These are phyloP conservation scores for Indicator maculatus DNA, from an alignment of 2,113 vertebrate genomes.

Conservation along the genomic window DNA sequence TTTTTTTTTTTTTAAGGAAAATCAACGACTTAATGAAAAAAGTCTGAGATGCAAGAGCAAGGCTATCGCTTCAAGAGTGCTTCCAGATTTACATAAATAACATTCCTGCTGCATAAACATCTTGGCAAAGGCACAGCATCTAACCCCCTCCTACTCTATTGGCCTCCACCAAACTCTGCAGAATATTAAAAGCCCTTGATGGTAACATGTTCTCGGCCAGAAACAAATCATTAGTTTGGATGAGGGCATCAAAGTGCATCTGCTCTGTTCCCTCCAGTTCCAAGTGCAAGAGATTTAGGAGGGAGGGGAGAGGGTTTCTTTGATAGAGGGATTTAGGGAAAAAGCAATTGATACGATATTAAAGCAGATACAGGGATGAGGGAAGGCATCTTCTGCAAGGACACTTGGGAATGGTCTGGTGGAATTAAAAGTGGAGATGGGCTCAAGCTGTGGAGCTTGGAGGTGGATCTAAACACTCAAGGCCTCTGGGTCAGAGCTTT, in stretches of 20 bases:
- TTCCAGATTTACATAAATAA: conserved; percentile 79
- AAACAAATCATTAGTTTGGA: conserved; percentile 78
- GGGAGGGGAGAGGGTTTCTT: conserved; percentile 44
- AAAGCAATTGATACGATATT: conserved; percentile 4
- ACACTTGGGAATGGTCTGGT: conserved; percentile 26
- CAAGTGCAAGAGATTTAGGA: conserved; percentile 31
- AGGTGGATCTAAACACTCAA: background rate
- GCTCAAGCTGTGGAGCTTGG: conserved; percentile 43
- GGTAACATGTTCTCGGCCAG: conserved; percentile 73
- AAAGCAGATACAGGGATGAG: conserved; percentile 8
- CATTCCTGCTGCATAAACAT: conserved; percentile 78
- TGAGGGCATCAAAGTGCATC: conserved; percentile 66
- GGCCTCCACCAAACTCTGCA: conserved; percentile 68
- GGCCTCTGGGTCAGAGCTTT: background rate
- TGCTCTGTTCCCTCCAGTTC: conserved; percentile 57
- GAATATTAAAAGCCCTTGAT: conserved; percentile 64
- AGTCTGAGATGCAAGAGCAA: conserved; percentile 70
- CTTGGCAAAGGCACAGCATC: conserved; percentile 70
- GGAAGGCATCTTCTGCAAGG: background rate
- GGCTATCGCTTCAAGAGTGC: conserved; percentile 54
- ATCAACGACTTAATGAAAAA: conserved; percentile 76
- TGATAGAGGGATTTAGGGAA: conserved; percentile 35
- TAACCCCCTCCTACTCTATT: conserved; percentile 70
- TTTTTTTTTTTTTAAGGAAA: conserved; percentile 58
- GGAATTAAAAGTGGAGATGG: conserved; percentile 48